Conservation (phyloP, 2,797 vertebrate species). For the Neopelma chrysocephalum region DNA sequence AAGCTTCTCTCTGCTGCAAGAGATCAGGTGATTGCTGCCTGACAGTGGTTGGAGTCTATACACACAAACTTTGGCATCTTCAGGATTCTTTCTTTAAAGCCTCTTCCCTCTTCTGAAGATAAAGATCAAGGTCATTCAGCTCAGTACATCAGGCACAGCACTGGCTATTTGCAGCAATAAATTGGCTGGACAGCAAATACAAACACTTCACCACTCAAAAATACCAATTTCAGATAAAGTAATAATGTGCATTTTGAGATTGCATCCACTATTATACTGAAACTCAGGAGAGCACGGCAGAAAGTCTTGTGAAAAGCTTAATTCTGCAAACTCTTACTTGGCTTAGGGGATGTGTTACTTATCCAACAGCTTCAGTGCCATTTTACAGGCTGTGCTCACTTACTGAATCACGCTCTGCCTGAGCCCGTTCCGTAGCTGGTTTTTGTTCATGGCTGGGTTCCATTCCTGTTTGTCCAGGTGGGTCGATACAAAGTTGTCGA, state of each 20-base stretch:
- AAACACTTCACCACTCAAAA: neutral
- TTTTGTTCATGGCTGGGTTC: conserved; percentile 97
- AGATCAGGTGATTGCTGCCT: neutral
- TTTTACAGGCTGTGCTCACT: conserved; percentile 66
- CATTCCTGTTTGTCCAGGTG: conserved; percentile 97
- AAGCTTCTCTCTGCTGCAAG: neutral
- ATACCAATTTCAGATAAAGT: neutral
- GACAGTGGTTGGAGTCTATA: neutral
- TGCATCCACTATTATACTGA: neutral
- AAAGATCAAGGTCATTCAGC: neutral
- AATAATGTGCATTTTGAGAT: neutral
- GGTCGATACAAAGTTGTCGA: conserved; percentile 95
- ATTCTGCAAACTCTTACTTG: neutral
- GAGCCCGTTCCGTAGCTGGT: conserved; percentile 92
- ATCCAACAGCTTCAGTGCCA: neutral
- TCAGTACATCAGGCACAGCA: neutral
- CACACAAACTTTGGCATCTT: neutral
- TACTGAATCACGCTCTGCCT: conserved; percentile 95
- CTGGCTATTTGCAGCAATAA: neutral
- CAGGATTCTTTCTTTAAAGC: neutral
- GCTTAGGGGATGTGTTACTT: neutral
- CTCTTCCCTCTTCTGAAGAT: neutral
- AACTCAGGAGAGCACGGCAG: neutral
- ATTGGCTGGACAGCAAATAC: neutral
- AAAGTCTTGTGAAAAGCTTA: neutral